These are phyloP conservation scores for Brachionus angularis DNA, from an alignment of 1,140 invertebrate genomes.

Conservation along the genomic window DNA sequence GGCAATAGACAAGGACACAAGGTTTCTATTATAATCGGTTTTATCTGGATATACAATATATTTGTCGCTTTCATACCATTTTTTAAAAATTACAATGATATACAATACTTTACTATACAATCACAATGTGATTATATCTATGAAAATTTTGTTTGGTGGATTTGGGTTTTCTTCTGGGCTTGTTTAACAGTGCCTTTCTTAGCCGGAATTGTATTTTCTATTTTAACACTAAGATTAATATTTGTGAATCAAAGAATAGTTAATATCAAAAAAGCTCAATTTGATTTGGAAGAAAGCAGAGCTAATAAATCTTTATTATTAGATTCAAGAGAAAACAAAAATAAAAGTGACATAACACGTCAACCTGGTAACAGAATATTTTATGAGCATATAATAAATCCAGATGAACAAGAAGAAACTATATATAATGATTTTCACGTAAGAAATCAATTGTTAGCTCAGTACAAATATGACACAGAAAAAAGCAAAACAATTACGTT, in stretches of 20 bases:
- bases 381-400: slow-evolving; percentile 29
- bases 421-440: slow-evolving; percentile 23
- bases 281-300: not conserved
- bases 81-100: slow-evolving; percentile 24
- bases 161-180: slow-evolving; percentile 33
- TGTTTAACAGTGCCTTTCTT: slow-evolving; percentile 26
- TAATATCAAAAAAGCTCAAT: not conserved
- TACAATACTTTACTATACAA: slow-evolving; percentile 37
- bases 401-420: not conserved
- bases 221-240: slow-evolving; percentile 6
- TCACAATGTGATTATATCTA: slow-evolving; percentile 42
- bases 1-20: slow-evolving; percentile 1
- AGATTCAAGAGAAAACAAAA: too few relatives aligned
- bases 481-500: slow-evolving; percentile 11
- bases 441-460: slow-evolving; percentile 34
- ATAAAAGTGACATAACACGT: slow-evolving; percentile 23
- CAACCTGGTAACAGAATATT: slow-evolving; percentile 1
- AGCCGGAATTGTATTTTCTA: not conserved
- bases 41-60: slow-evolving; percentile 17
- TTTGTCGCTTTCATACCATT: slow-evolving; percentile 38
- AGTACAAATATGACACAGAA: slow-evolving; percentile 18
- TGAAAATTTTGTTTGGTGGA: slow-evolving; percentile 35
- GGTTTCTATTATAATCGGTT: slow-evolving; percentile 1
- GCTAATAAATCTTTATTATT: too few relatives aligned
- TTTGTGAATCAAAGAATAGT: not conserved